These are phyloP conservation scores for Mobula birostris DNA, from an alignment of 2,113 vertebrate species.

Conservation along the genomic window DNA sequence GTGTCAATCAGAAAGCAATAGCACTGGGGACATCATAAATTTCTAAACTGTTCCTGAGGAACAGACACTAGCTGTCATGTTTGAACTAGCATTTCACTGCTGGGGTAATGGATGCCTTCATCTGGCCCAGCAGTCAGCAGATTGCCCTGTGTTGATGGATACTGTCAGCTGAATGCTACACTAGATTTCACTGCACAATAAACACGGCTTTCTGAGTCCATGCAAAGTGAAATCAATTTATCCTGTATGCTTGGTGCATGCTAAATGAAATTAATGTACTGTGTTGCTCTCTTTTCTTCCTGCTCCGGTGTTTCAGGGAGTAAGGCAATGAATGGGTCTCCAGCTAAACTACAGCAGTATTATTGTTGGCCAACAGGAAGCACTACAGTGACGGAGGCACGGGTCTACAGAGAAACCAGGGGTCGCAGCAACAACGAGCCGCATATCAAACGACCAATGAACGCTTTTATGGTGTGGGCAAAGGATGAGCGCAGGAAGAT, in stretches of 20 bases:
- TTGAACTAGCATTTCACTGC: slow-evolving; percentile 76
- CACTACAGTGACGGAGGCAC: slow-evolving; percentile 86
- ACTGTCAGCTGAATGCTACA: slow-evolving; percentile 88
- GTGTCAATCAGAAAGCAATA: slow-evolving; percentile 91
- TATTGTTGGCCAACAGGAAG: slow-evolving; percentile 98
- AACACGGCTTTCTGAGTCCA: slow-evolving; percentile 96
- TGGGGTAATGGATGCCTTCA: slow-evolving; percentile 97
- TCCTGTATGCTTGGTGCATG: slow-evolving; percentile 92
- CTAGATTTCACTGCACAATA: slow-evolving; percentile 99
- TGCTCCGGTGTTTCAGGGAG: slow-evolving; percentile 72
- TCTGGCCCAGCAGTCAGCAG: slow-evolving; percentile 96
- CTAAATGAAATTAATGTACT: slow-evolving; percentile 99
- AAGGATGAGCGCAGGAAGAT: slow-evolving; percentile 98
- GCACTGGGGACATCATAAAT: slow-evolving; percentile 79
- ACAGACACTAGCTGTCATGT: slow-evolving; percentile 76
- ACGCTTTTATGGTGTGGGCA: slow-evolving; percentile 99
- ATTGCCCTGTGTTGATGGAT: slow-evolving; percentile 95
- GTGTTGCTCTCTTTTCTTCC: slow-evolving; percentile 73
- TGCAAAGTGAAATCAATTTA: slow-evolving; percentile 99
- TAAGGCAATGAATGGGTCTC: slow-evolving; percentile 83
- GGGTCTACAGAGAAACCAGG: slow-evolving; percentile 89
- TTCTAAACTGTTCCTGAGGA: slow-evolving; percentile 71
- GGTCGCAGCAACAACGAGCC: slow-evolving; percentile 92
- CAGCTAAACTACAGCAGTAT: slow-evolving; percentile 86
- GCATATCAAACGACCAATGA: slow-evolving; percentile 99